Percentiles rank a stretch among this genome's conserved stretches.
phyloP scores from a whole-genome alignment of 2,113 vertebrate genomes.

The Brachyhypopomus occidentalis region DNA sequence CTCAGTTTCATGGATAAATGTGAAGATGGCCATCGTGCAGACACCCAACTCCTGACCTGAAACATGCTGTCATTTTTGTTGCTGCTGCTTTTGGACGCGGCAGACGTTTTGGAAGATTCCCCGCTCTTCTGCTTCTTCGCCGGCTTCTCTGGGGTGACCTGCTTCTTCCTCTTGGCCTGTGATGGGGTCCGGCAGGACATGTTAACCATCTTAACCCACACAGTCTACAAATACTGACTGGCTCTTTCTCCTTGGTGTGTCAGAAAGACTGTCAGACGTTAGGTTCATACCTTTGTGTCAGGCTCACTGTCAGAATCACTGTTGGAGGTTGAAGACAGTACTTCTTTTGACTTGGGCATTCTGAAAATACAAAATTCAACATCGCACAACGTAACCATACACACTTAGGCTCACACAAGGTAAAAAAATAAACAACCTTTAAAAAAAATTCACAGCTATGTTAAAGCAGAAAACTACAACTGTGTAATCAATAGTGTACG shows the following conservation, averaged over 20 bases:
- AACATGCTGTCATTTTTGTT: slow-evolving; percentile 87
- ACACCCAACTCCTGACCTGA: slow-evolving; percentile 71
- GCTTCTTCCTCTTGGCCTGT: slow-evolving; percentile 85
- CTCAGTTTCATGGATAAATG: neutral
- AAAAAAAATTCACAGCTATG: too few relatives aligned
- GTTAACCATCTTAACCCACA: neutral
- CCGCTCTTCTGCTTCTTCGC: slow-evolving; percentile 85
- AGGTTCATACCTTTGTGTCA: slow-evolving; percentile 82
- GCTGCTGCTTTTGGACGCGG: slow-evolving; percentile 77
- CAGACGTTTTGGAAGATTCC: slow-evolving; percentile 81
- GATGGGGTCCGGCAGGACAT: neutral
- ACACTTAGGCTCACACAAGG: neutral
- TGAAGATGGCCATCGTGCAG: neutral
- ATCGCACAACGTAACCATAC: neutral
- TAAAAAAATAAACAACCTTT: too few relatives aligned
- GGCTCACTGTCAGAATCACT: slow-evolving; percentile 87
- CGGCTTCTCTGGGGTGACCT: slow-evolving; percentile 76
- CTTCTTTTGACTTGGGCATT: slow-evolving; percentile 92
- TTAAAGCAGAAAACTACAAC: too few relatives aligned
- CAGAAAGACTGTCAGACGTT: neutral
- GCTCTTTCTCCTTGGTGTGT: too few relatives aligned
- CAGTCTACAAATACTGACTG: neutral
- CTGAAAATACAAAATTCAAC: slow-evolving; percentile 61
- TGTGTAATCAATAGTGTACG: too few relatives aligned
- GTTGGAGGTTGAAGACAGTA: slow-evolving; percentile 81